Percentiles rank a stretch among this genome's conserved stretches.
Conservation (phyloP, 2,113 vertebrate genomes). For the Herpetotheres cachinnans region DNA sequence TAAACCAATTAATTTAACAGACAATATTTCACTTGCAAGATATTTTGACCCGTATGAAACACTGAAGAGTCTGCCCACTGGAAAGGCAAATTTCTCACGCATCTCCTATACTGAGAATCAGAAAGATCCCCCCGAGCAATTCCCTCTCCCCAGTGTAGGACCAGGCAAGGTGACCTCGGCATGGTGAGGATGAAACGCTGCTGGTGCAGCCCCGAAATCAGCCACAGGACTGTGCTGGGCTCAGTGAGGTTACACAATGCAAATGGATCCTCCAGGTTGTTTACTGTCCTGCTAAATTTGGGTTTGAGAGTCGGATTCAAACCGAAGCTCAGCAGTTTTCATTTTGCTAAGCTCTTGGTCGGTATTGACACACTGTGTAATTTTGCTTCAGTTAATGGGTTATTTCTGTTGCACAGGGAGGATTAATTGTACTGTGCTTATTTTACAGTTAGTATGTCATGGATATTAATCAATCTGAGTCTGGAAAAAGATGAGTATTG, state of each 20-base stretch:
- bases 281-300: neutral
- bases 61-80: neutral
- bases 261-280: neutral
- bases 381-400: conserved; percentile 19
- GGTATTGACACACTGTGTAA: neutral
- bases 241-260: neutral
- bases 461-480: conserved; percentile 32
- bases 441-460: conserved; percentile 24
- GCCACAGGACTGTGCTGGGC: neutral
- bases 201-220: neutral
- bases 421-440: neutral
- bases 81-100: neutral
- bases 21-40: neutral
- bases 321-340: neutral
- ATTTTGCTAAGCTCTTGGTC: neutral
- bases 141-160: neutral
- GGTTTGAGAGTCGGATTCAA: neutral
- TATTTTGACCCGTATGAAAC: neutral
- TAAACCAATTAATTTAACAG: neutral
- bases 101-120: neutral
- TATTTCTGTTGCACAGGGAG: conserved; percentile 12
- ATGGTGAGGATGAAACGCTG: fast-evolving
- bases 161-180: neutral
- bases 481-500: conserved; percentile 42
- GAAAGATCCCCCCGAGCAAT: neutral